Percentiles rank a stretch among this genome's conserved stretches.
Conservation (phyloP, 2,888 invertebrate species). For the Drosophila cracens region DNA sequence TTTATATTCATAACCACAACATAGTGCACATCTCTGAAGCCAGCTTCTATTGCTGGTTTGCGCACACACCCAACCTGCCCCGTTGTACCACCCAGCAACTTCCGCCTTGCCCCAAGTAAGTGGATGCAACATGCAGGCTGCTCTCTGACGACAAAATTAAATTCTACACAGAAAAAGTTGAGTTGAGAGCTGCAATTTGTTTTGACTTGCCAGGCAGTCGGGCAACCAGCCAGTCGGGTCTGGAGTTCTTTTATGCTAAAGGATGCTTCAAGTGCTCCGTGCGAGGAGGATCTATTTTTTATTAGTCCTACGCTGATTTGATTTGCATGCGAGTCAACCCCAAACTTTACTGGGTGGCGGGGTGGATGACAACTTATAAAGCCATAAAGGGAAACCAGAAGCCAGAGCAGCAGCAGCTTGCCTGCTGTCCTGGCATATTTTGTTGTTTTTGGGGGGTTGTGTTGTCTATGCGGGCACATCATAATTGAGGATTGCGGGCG, state of each 20-base stretch:
- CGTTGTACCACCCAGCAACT: neutral
- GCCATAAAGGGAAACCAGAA: constrained; percentile 37
- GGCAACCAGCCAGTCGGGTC: constrained; percentile 11
- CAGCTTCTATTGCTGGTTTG: constrained; percentile 26
- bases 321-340: constrained; percentile 51
- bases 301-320: constrained; percentile 60
- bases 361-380: constrained; percentile 40
- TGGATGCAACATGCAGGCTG: constrained; percentile 29
- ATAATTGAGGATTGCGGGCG: constrained; percentile 60
- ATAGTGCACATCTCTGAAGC: constrained; percentile 19
- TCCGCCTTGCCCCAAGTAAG: constrained; percentile 13
- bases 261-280: constrained; percentile 40
- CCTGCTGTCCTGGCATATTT: constrained; percentile 56
- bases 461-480: constrained; percentile 46
- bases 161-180: constrained; percentile 53
- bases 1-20: constrained; percentile 7
- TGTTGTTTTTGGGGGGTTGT: constrained; percentile 32
- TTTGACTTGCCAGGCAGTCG: constrained; percentile 46
- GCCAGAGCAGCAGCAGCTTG: constrained; percentile 28
- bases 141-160: constrained; percentile 58
- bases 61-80: neutral
- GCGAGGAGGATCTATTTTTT: constrained; percentile 49
- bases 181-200: constrained; percentile 51
- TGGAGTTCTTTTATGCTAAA: constrained; percentile 13
- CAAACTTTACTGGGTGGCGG: constrained; percentile 14